Evolutionary conservation across 2,113 vertebrate species (phyloP), one percentile per base, ranked within the genome.

Genomic region (Triplophysa rosa): DNA sequence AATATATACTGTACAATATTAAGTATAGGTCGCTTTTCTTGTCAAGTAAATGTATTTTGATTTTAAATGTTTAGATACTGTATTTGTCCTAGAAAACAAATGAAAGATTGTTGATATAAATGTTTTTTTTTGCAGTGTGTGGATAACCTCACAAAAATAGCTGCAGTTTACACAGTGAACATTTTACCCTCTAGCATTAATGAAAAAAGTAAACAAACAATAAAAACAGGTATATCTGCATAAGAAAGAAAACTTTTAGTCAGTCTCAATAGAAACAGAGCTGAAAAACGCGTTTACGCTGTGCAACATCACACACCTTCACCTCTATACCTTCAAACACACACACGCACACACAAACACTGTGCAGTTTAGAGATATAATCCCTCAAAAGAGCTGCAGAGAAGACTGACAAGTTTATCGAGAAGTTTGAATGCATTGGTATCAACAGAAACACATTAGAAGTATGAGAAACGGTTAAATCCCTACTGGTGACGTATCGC

Each of bases 401-500:
- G n/a, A 61, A 73, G 67, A 65, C 70, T 52, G 77, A 88, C 82
- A 86, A 58, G 77, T 77, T 78, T 70, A 78, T 62, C 66, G 16
- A 86, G 74, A 47, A 67, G 74, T 58, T 74, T 13, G 37, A 80
- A 29, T 72, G 58, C 56, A 83, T 72, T 33, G 61, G 47, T 40
- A 52, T 6, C 79, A 56, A 81, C 42, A 4, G 64, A 68, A 72
- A 79, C 42, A 45, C 9, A 45, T 45, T 45, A 83, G 56, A 81
- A 78, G 47, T 69, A 54, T 77, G 40, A 80, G 67, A 80, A 79
- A 86, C 54, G 70, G 54, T 69, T 73, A 23, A 29, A 75, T 56
- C 83, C 88, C 82, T 82, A 82, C 81, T 75, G 77, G 83, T 80
- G 68, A 71, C 26, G 79, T 21, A 47, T 81, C 56, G 86, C 86